These are phyloP conservation scores for Bombyx huttoni DNA, from an alignment of 2,888 invertebrate species.

Conservation along the genomic window DNA sequence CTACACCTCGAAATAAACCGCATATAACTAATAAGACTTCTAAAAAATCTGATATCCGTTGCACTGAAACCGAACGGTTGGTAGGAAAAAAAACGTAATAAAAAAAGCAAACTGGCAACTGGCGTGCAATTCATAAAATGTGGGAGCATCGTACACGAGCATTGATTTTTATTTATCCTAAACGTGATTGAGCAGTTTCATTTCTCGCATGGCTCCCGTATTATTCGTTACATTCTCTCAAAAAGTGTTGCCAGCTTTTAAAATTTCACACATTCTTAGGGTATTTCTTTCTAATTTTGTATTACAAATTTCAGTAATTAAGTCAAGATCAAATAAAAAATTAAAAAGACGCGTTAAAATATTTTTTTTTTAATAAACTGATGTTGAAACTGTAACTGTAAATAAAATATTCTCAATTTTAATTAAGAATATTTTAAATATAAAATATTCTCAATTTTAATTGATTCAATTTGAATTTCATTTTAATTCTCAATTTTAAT, in stretches of 20 bases:
- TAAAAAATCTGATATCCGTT: neutral
- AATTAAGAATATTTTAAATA: no score
- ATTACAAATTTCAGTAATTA: no score
- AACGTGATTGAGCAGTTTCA: constrained; percentile 40
- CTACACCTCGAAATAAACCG: neutral
- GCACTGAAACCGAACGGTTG: neutral
- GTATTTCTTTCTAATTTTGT: no score
- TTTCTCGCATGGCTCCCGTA: constrained; percentile 34
- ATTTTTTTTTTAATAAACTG: no score
- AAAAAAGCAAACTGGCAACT: neutral
- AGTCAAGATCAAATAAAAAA: no score
- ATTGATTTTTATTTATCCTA: constrained; percentile 23
- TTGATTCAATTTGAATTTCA: no score
- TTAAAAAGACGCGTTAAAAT: no score
- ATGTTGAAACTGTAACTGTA: no score
- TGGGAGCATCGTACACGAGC: constrained; percentile 10
- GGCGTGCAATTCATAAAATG: neutral
- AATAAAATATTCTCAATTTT: no score
- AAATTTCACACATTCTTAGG: no score
- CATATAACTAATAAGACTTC: neutral
- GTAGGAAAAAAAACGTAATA: neutral
- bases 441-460: no score
- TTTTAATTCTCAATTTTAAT: no score
- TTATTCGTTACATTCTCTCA: constrained; percentile 25
- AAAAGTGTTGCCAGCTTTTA: constrained; percentile 10